Base-by-base conservation (phyloP, 1,140 invertebrate species). In the Scaptomyza hsui region DNA sequence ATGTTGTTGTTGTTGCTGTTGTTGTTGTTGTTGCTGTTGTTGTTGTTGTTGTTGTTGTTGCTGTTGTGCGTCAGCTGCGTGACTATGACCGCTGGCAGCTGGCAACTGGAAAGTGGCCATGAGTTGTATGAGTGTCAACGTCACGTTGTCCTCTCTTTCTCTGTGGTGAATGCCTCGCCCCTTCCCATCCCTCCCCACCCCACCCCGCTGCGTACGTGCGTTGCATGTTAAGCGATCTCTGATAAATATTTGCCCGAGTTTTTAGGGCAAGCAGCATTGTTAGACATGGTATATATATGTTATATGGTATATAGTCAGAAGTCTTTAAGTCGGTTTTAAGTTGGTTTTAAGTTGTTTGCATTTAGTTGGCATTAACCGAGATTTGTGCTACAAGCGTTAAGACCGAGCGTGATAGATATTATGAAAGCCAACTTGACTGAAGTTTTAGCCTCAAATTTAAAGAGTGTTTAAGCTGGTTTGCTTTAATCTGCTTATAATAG, bases 281-380 rank as follows among this genome's bases (percentile, higher is more conserved):
- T 37, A 12, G 12, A 41, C 24, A 72, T 68, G 32, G 37, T 29
- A 59, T 47, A 51, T 49, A 42, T 51, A 59, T 39, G 13, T n/a
- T 53, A 21, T 59, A 65, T 76, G 51, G 71, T 61, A 63, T 72
- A n/a, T n/a, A n/a, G 61, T 57, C 29, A 64, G 62, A 48, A 49
- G 47, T 78, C 76, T 74, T 79, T 76, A 76, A 85, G 72, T 83
- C 35, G 67, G 49, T 65, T 69, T 80, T 83, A 85, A 85, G 76
- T 85, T 86, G 80, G 80, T 80, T 86, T 85, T 86, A 85, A 85
- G 80, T 85, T 85, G 81, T 86, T 76, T 71, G 80, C 80, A 86
- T 85, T 85, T 86, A 85, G 80, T 60, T 71, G 80, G 79, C 81
- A 85, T 85, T 85, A 85, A 69, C 81, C 65, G 81, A 75, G 80